These are phyloP conservation scores for Paramormyrops hopkinsi DNA, from an alignment of 2,797 vertebrate genomes.

Conservation along the genomic window DNA sequence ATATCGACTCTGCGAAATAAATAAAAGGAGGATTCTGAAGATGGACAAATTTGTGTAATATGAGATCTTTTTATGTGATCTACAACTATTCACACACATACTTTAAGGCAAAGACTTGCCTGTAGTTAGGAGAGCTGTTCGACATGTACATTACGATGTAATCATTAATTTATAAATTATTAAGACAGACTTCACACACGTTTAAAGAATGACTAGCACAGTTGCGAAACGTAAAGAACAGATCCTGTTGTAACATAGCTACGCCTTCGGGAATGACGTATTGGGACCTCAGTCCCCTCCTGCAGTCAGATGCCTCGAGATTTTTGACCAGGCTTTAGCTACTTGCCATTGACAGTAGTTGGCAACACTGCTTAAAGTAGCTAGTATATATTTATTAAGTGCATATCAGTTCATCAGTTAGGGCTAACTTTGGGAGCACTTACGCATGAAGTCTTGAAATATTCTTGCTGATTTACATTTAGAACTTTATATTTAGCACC, in stretches of 20 bases:
- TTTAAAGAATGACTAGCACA: too few species aligned
- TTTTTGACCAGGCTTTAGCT: neutral
- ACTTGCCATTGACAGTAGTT: neutral
- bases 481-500: neutral
- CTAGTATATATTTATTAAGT: neutral
- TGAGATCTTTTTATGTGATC: neutral
- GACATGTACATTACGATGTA: neutral
- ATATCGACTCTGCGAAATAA: neutral
- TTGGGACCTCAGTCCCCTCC: neutral
- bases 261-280: neutral
- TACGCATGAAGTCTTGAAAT: neutral
- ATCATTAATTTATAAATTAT: neutral
- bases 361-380: neutral
- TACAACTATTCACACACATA: neutral
- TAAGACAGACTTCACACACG: neutral
- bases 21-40: neutral
- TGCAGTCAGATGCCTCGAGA: neutral
- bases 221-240: too few species aligned
- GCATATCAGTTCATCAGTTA: neutral
- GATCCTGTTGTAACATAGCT: neutral
- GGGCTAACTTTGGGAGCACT: neutral
- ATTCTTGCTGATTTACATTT: neutral
- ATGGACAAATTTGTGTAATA: neutral
- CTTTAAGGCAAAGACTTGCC: neutral
- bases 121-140: neutral